Evolutionary conservation across 2,113 vertebrate genomes (phyloP), one percentile per base, ranked within the genome.

Genomic region (Syngnathus floridae): DNA sequence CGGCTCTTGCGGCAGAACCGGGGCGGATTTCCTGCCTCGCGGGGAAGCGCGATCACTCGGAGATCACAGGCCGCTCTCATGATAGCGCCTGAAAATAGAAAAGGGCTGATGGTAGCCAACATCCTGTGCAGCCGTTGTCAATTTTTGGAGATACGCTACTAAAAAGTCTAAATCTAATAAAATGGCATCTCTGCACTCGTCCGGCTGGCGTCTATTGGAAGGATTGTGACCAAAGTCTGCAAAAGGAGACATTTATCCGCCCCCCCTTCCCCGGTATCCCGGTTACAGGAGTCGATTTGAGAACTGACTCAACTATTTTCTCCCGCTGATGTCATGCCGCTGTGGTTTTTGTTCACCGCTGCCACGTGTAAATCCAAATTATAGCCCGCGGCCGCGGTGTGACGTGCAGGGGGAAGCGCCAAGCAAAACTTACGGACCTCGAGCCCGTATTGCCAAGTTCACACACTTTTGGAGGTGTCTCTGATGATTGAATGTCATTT

Each of bases 331-430:
- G 82, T 86, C 83, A 86, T 84, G 78, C 80, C 75, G 78, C 52
- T 87, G 86, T 82, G 86, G 88, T 87, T 85, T 84, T 70, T 76
- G 73, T 74, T 82, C 75, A 86, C 86, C 85, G 21, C 85, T 82
- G 86, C 84, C 88, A 86, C 83, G 82, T 86, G 83, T 84, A 86
- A 63, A 52, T 71, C 84, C 71, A 89, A 91, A 90, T 91, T 90
- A 89, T 77, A 85, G 86, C 40, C 40, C 84, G 26, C 26, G 26
- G 26, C 82, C 80, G 71, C 52, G 74, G 77, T 69, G 77, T 82
- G 78, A 80, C 80, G 81, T 84, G 69, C 77, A 82, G 74, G 67
- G 40, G 82, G 75, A 84, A 70, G 81, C 78, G 68, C 83, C 76
- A 80, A 71, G 78, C 81, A 31, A 54, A 41, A 40, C 71, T 76